Percentiles rank a stretch among this genome's conserved stretches.
phyloP scores from a whole-genome alignment of 1,140 invertebrate species.

The Spodoptera frugiperda region DNA sequence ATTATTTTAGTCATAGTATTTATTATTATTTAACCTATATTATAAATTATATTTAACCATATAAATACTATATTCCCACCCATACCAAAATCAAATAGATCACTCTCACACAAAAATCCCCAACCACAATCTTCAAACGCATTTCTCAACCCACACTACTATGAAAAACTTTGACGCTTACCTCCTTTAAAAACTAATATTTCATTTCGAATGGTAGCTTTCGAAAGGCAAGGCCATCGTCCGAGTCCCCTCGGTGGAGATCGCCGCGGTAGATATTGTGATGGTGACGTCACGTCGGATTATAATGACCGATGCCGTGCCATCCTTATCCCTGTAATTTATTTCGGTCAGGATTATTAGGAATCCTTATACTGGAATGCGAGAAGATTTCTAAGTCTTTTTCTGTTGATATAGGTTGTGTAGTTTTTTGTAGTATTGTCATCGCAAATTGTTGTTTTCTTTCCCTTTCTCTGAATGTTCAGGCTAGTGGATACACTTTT shows the following conservation, averaged over 20 bases:
- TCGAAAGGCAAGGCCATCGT: slow-evolving; percentile 10
- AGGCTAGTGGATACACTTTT: too few species aligned
- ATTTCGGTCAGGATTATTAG: slow-evolving; percentile 31
- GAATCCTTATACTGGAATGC: slow-evolving; percentile 1
- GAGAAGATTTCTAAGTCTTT: slow-evolving; percentile 19
- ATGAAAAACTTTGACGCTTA: slow-evolving; percentile 16
- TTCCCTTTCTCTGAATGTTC: too few species aligned
- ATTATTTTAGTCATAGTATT: too few species aligned
- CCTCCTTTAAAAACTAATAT: slow-evolving; percentile 36
- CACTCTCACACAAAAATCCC: background rate
- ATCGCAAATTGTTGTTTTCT: too few species aligned
- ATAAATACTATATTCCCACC: too few species aligned
- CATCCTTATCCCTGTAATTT: slow-evolving; percentile 35
- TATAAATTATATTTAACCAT: too few species aligned
- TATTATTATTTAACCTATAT: too few species aligned
- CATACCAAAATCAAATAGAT: too few species aligned
- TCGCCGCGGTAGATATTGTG: slow-evolving; percentile 22
- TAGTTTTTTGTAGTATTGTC: background rate
- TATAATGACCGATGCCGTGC: slow-evolving; percentile 33
- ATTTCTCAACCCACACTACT: background rate
- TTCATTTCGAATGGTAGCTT: slow-evolving; percentile 14
- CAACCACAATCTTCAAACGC: background rate
- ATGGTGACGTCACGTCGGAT: slow-evolving; percentile 35
- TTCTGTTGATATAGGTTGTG: slow-evolving; percentile 1
- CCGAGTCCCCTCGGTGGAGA: slow-evolving; percentile 12